phyloP scores from a whole-genome alignment of 1,140 invertebrate genomes.

The Drosophila nasuta region DNA sequence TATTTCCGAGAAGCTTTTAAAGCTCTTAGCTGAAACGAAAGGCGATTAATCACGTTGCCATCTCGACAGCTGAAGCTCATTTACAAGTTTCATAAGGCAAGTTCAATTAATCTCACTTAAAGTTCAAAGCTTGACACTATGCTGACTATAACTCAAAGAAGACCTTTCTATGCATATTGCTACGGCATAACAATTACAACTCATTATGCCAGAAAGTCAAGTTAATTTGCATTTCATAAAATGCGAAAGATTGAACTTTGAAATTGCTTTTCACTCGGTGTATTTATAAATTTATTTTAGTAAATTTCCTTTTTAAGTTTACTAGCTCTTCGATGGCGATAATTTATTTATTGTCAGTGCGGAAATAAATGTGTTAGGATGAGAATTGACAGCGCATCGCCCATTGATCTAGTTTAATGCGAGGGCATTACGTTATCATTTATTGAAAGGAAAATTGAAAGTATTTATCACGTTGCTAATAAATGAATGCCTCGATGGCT shows the following conservation, averaged over 20 bases:
- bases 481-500: constrained; percentile 73
- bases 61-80: too few relatives aligned
- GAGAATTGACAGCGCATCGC: constrained; percentile 45
- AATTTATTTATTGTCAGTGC: constrained; percentile 22
- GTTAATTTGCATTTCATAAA: constrained; percentile 24
- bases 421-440: constrained; percentile 76
- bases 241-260: neutral
- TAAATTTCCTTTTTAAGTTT: neutral
- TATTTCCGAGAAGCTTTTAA: neutral
- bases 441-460: constrained; percentile 81
- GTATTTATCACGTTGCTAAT: constrained; percentile 82
- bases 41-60: too few relatives aligned
- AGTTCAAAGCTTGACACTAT: constrained; percentile 8
- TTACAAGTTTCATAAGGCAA: neutral
- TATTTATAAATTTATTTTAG: neutral
- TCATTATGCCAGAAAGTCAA: constrained; percentile 6
- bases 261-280: neutral
- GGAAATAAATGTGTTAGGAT: constrained; percentile 9
- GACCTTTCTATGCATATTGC: too few relatives aligned
- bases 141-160: neutral
- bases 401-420: constrained; percentile 78
- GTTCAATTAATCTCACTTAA: constrained; percentile 11
- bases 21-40: neutral
- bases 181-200: neutral
- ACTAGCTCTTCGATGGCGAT: neutral